Base-by-base conservation (phyloP, 2,888 invertebrate genomes). In the Ennomos quercinarius region DNA sequence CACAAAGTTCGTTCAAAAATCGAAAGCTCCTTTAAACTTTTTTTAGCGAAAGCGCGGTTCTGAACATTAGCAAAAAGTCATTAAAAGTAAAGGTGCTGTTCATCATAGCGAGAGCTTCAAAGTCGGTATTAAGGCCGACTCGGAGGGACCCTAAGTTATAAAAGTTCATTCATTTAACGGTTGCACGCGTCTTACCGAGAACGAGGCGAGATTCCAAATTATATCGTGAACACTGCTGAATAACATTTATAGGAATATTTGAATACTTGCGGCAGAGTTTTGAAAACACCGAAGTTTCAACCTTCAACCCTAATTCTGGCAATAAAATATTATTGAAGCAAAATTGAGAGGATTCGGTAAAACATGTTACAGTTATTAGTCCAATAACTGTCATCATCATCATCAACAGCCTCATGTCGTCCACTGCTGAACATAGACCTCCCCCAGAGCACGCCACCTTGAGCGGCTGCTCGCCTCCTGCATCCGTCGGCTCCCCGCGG, bases 161-260 rank as follows among this genome's bases (percentile, higher is more conserved):
- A 92, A 91, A 92, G 90, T 92, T 91, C 87, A 90, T 91, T 91
- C 91, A 92, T 92, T 92, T 91, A 90, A 91, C 91, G 91, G 78
- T 88, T 81, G 83, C 85, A 76, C 87, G 91, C 84, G 78, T 84
- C 72, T 79, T 77, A 61, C 67, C 56, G 63, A 76, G 74, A 78
- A 77, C 77, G 76, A 84, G 87, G 88, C 77, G 74, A 84, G 87
- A 89, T 87, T 84, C 84, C 78, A 87, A 89, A 87, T 86, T 86
- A 83, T 72, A 74, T 69, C 76, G 67, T 68, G 70, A 71, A 70
- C 68, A 72, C 36, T 56, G 49, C 37, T 42, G 53, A 62, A 66
- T 65, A 61, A 63, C 64, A 62, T 64, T 64, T 50, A 52, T 48
- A 65, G 54, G 49, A 45, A 47, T 52, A 12, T 42, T 40, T 53